A percentile compares a stretch with the other conserved stretches of the same genome.
These are phyloP conservation scores for Pentamera pediparva DNA, from an alignment of 53 echinoderm and acorn worm genomes.

Conservation along the genomic window DNA sequence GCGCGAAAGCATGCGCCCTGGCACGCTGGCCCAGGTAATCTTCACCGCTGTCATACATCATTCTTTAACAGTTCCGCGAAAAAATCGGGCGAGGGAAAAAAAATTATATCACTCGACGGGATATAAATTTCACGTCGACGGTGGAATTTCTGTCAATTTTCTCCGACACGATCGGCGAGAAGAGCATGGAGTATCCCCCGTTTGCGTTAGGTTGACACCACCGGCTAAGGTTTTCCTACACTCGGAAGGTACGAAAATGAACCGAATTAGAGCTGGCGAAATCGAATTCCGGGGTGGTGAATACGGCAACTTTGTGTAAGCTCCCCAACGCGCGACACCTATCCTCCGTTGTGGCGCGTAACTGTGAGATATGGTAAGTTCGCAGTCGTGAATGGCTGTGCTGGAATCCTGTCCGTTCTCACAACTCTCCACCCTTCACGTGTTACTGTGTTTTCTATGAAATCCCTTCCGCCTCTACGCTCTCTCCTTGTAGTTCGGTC, in stretches of 20 bases:
- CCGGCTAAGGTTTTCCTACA: slow-evolving; percentile 2
- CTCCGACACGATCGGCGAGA: not conserved
- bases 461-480: not conserved
- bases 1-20: slow-evolving; percentile 92
- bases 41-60: slow-evolving; percentile 97
- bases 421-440: not conserved
- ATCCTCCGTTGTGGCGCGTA: slow-evolving; percentile 2
- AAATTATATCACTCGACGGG: slow-evolving; percentile 32
- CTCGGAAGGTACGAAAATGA: not conserved
- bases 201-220: slow-evolving; percentile 22
- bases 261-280: slow-evolving; percentile 25
- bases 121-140: slow-evolving; percentile 23
- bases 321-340: slow-evolving; percentile 18
- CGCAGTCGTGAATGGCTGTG: not conserved
- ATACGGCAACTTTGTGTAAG: slow-evolving; percentile 21
- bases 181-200: slow-evolving; percentile 17
- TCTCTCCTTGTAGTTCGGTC: no score
- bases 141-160: not conserved
- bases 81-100: no score
- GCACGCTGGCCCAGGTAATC: slow-evolving; percentile 93
- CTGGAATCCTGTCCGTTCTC: not conserved
- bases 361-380: not conserved
- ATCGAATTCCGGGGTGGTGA: slow-evolving; percentile 24
- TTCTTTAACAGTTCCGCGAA: slow-evolving; percentile 47
- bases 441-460: not conserved